These are phyloP conservation scores for Upupa epops DNA, from an alignment of 2,113 vertebrate genomes.

Conservation along the genomic window DNA sequence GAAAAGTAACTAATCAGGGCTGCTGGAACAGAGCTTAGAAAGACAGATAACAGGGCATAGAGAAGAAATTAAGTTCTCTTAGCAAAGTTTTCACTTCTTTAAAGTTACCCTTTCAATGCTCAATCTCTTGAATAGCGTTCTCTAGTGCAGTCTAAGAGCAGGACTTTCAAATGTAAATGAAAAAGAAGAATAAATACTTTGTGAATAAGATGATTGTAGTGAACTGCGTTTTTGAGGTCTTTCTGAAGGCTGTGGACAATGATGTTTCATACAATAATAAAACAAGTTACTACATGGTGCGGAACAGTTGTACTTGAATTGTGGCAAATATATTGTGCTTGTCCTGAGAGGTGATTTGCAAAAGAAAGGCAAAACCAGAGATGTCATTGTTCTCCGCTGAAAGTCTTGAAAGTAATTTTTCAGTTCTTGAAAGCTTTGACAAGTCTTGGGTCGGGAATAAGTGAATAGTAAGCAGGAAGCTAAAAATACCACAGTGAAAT, in stretches of 20 bases:
- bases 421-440: slow-evolving; percentile 19
- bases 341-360: slow-evolving; percentile 26
- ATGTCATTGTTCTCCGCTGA: neutral
- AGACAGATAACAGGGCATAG: neutral
- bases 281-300: neutral
- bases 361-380: neutral
- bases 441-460: neutral
- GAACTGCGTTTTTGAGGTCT: neutral
- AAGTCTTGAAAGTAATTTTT: slow-evolving; percentile 22
- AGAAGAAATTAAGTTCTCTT: slow-evolving; percentile 6
- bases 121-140: neutral
- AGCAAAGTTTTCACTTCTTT: neutral
- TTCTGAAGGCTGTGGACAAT: neutral
- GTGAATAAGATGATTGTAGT: slow-evolving; percentile 2
- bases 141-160: neutral
- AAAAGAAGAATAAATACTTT: neutral
- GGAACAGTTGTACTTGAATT: neutral
- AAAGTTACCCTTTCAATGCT: neutral
- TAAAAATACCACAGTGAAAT: slow-evolving; percentile 6
- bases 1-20: neutral
- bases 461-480: neutral
- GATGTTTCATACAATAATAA: slow-evolving; percentile 8
- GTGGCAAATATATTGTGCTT: neutral
- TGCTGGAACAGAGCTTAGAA: neutral
- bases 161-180: slow-evolving; percentile 51